Evolutionary conservation across 2,888 invertebrate genomes (phyloP), one percentile per base, ranked within the genome.

Genomic region (Subacronicta megacephala): DNA sequence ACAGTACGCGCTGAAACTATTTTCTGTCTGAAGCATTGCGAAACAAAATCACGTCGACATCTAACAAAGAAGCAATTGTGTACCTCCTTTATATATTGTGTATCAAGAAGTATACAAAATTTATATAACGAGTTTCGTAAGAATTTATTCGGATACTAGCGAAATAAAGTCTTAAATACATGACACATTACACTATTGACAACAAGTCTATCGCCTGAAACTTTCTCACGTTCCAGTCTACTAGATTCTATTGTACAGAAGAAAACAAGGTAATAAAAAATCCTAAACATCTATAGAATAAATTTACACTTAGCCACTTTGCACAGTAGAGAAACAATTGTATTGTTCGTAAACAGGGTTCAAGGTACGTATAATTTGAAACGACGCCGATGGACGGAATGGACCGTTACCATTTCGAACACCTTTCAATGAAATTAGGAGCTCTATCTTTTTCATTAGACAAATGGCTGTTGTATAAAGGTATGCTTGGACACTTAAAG

Each of bases 351-450:
- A 75, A 74, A 70, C 64, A 69, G 50, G 67, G 74, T 76, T 79
- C 77, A 75, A 78, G 62, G 52, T 44, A 71, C 77, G 70, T 56
- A 69, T 71, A 71, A 78, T 70, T 54, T 43, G 54, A 74, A 61
- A 63, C 41, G 56, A 54, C 51, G 47, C 54, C 50, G 47, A 57
- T 60, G 60, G 56, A 52, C 59, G 35, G 55, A 68, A 64, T 59
- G 65, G 52, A 47, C 61, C 64, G 49, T 71, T 62, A 68, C 49
- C 43, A 65, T 67, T 74, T 55, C 33, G 51, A 65, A 70, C 63
- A 70, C 72, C 70, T 72, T 76, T 75, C 68, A 72, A 74, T 80
- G 31, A 43, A 74, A 78, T 77, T 68, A 72, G 65, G 51, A 59
- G 51, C 58, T 51, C 51, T 62, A 59, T 62, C 70, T 61, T 57